Percentiles rank a stretch among this genome's conserved stretches.
phyloP scores from a whole-genome alignment of 2,797 vertebrate genomes.

The Pseudochirops cupreus region DNA sequence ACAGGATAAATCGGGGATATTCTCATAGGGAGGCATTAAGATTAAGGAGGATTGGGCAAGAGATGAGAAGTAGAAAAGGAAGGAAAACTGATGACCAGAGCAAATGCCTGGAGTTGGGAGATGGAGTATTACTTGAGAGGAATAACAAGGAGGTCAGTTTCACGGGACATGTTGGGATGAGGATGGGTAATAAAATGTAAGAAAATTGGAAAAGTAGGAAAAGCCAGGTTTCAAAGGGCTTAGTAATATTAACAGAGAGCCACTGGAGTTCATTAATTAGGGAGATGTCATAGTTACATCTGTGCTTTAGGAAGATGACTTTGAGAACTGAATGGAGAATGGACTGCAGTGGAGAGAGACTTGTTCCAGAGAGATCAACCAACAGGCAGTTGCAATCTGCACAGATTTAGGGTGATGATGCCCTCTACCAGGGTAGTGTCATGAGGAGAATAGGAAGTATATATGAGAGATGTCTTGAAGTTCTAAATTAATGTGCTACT shows the following conservation, averaged over 20 bases:
- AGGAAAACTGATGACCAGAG: neutral
- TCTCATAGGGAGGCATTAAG: neutral
- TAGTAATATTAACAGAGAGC: neutral
- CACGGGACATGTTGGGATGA: neutral
- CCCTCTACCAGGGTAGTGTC: neutral
- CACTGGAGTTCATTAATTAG: neutral
- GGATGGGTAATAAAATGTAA: neutral
- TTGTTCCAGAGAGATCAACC: neutral
- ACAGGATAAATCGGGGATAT: neutral
- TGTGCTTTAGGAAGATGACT: neutral
- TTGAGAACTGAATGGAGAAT: neutral
- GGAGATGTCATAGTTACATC: neutral
- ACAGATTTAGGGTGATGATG: neutral
- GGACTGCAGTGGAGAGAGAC: neutral
- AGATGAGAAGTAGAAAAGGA: neutral
- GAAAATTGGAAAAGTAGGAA: neutral
- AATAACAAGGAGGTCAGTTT: neutral
- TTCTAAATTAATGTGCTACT: neutral
- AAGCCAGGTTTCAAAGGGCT: neutral
- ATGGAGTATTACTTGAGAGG: neutral
- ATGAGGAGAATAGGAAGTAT: neutral
- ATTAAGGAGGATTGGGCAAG: neutral
- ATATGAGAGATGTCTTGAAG: too few species aligned
- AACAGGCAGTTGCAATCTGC: neutral
- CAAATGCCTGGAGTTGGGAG: neutral